Conservation (phyloP, 2,888 invertebrate genomes). For the Oligia fasciuncula region DNA sequence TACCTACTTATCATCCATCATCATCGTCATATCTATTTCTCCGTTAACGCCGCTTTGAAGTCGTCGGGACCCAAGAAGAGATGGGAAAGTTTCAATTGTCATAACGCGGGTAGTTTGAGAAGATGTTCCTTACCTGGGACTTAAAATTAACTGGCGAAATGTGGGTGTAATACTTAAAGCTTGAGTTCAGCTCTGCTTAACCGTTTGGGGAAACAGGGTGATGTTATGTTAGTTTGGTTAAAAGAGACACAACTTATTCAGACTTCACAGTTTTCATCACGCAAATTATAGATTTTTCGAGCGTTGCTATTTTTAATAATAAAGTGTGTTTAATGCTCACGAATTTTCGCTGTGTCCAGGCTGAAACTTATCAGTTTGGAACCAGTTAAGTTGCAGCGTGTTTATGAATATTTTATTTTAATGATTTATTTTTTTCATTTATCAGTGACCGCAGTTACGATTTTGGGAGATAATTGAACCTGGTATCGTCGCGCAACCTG, state of each 20-base stretch:
- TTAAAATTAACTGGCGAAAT: no score
- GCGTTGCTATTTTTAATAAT: conserved; percentile 14
- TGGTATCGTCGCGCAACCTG: no score
- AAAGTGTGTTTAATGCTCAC: conserved; percentile 11
- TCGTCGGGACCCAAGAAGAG: not conserved
- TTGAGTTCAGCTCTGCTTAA: not conserved
- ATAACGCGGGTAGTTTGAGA: not conserved
- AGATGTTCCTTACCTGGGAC: no score
- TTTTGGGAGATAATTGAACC: not conserved
- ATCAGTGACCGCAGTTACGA: no score
- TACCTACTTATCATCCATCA: no score
- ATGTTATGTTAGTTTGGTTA: not conserved
- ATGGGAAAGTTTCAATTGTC: not conserved
- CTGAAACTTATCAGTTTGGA: conserved; percentile 23
- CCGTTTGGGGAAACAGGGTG: not conserved
- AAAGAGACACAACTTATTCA: not conserved
- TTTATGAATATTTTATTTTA: conserved; percentile 23
- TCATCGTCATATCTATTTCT: not conserved
- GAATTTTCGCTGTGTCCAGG: conserved; percentile 11
- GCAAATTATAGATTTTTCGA: not conserved
- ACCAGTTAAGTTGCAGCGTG: conserved; percentile 7
- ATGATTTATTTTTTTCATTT: not conserved
- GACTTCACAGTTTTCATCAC: not conserved
- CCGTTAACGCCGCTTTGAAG: not conserved
- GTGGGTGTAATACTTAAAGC: not conserved